Conservation (phyloP, 2,797 vertebrate genomes). For the Typhlichthys eigenmanni region DNA sequence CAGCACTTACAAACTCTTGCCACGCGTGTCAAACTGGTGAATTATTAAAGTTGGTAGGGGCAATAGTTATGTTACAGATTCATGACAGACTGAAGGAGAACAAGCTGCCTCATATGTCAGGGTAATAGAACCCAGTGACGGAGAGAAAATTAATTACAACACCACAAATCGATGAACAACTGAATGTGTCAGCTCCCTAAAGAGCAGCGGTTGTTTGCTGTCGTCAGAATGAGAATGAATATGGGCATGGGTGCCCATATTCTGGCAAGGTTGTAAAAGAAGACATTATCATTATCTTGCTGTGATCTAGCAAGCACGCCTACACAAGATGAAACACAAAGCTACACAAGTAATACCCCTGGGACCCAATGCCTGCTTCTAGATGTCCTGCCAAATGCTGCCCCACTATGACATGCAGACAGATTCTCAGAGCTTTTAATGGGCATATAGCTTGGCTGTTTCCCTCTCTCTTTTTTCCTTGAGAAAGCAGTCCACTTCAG, state of each 20-base stretch:
- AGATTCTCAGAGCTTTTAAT: constrained; percentile 18
- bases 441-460: no score
- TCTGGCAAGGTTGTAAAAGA: constrained; percentile 22
- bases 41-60: neutral
- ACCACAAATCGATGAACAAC: constrained; percentile 75
- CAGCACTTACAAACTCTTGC: neutral
- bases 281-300: constrained; percentile 29
- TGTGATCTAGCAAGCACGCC: constrained; percentile 47
- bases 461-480: no score
- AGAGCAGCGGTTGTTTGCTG: constrained; percentile 69
- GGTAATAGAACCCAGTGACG: constrained; percentile 68
- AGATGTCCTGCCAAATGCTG: neutral
- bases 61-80: constrained; percentile 45
- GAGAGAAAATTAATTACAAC: constrained; percentile 78
- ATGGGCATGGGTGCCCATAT: constrained; percentile 32
- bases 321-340: constrained; percentile 10
- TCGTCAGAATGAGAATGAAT: constrained; percentile 54
- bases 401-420: constrained; percentile 7
- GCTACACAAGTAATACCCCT: constrained; percentile 27
- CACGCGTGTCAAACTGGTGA: neutral
- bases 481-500: neutral
- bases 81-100: constrained; percentile 62
- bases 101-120: constrained; percentile 57
- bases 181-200: constrained; percentile 72
- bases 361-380: constrained; percentile 19